Evolutionary conservation across 2,113 vertebrate species (phyloP).

Genomic region (Ciconia boyciana): DNA sequence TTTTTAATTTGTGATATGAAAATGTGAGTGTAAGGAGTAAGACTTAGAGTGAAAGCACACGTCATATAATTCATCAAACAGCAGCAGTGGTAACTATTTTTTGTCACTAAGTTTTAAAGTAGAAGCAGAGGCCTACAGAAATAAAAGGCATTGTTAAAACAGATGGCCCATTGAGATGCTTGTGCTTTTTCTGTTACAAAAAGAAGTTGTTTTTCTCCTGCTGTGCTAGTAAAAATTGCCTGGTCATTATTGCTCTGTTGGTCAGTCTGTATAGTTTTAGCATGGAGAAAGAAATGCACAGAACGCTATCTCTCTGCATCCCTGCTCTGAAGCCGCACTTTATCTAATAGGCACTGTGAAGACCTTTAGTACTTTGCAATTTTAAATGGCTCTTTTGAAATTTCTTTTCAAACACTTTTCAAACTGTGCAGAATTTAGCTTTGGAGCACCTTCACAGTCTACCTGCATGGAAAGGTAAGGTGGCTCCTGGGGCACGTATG

Average conservation of each 20-base stretch:
- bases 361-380: background rate
- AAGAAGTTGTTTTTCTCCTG: background rate
- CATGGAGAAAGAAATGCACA: background rate
- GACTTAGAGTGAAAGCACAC: background rate
- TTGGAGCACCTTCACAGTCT: background rate
- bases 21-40: background rate
- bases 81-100: background rate
- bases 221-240: background rate
- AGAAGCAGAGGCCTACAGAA: background rate
- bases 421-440: background rate
- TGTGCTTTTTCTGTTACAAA: background rate
- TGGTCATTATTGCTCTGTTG: background rate
- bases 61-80: background rate
- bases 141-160: constrained; percentile 5
- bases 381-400: background rate
- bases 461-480: background rate
- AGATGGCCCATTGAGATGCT: background rate
- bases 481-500: accelerated
- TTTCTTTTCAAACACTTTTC: background rate
- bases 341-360: background rate
- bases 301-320: accelerated
- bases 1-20: background rate
- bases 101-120: constrained; percentile 3
- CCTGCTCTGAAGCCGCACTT: background rate
- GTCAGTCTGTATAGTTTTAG: background rate